Evolutionary conservation across 2,888 invertebrate species (phyloP), one percentile per base, ranked within the genome.

Genomic region (Noctuana brunneofusca): DNA sequence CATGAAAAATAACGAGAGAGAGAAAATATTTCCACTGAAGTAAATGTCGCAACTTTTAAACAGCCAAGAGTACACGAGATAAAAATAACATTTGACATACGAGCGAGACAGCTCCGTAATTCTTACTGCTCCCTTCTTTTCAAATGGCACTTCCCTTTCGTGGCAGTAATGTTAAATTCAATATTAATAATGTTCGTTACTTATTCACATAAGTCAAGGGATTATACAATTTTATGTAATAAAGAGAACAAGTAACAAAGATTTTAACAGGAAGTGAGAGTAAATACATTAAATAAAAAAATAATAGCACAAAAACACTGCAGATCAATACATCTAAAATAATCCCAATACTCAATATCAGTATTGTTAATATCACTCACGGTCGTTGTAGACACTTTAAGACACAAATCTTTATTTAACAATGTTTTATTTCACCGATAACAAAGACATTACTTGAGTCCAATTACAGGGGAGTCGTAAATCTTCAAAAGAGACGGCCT

Each of bases 401-500:
- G 30, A 18, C 38, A 32, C 43, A 53, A 62, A 62, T 48, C 49
- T 66, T 65, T 66, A 65, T 58, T 65, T 64, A 65, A 58, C 63
- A 43, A 43, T 53, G 46, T 59, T 59, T 59, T 59, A 59, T 59
- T 60, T 69, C 50, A 46, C 55, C 54, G 65, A 63, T 68, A 63
- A 64, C 62, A 65, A 64, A 62, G 64, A 63, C 62, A 62, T 66
- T 66, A 68, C 68, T 69, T 60, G 54, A 63, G 65, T 69, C 54
- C 65, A 68, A 65, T 69, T 69, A 68, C 63, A 60, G 18, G 30
- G 20, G 24, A 49, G 54, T 52, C 58, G 64, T 66, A 66, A 69
- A 69, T 68, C 64, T 65, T 56, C 59, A 43, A 57, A 66, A 65
- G 24, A 57, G 58, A 64, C 64, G 57, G 62, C 53, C 52, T 55